Evolutionary conservation across 2,797 vertebrate species (phyloP).

Genomic region (Champsocephalus esox): DNA sequence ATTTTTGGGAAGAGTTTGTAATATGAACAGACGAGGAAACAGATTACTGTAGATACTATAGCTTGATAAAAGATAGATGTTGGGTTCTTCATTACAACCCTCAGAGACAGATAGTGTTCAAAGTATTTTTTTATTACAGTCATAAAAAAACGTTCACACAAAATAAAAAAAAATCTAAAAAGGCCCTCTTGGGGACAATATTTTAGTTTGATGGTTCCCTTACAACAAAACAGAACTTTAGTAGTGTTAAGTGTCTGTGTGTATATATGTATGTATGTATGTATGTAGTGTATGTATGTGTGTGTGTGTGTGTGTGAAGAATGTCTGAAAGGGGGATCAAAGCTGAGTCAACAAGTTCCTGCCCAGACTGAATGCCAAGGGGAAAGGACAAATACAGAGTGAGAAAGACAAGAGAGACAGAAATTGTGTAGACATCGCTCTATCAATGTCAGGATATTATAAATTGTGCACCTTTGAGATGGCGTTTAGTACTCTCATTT

Average conservation of each 20-base stretch:
- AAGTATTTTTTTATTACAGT: not conserved
- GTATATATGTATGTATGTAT: not conserved
- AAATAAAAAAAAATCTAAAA: not conserved
- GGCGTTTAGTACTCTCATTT: too few species aligned
- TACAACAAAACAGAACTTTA: too few species aligned
- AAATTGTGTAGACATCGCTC: not conserved
- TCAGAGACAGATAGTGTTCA: not conserved
- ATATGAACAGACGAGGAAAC: not conserved
- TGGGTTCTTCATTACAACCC: not conserved
- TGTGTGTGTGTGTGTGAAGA: not conserved
- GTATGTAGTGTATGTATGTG: not conserved
- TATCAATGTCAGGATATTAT: too few species aligned
- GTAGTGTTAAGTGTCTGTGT: too few species aligned
- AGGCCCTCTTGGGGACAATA: too few species aligned
- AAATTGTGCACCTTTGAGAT: too few species aligned
- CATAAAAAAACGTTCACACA: not conserved
- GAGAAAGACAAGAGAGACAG: not conserved
- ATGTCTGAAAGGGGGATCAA: slow-evolving; percentile 37
- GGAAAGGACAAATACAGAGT: not conserved
- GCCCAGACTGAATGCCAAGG: slow-evolving; percentile 16
- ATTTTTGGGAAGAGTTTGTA: not conserved
- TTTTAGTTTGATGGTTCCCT: too few species aligned
- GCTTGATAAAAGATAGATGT: not conserved
- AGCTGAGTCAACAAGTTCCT: slow-evolving; percentile 55
- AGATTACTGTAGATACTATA: not conserved